Evolutionary conservation across 2,113 vertebrate species (phyloP), one percentile per base, ranked within the genome.

Genomic region (Noturus placidus): DNA sequence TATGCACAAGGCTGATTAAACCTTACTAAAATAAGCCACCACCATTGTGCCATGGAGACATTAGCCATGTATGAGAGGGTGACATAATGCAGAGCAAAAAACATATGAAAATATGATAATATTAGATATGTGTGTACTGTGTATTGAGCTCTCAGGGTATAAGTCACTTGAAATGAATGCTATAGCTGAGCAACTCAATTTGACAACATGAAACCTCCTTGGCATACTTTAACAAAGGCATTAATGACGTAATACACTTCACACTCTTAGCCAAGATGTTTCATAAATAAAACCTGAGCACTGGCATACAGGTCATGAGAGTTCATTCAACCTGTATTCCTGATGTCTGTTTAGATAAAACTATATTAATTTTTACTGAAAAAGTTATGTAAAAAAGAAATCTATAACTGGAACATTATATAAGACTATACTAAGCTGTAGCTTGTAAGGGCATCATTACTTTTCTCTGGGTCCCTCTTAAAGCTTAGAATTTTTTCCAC

Each of bases 141-240:
- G 85, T 67, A 77, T 30, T 78, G 59, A 54, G 42, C 27, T 63
- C 57, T 79, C 17, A 19, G 59, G 59, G 42, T 59, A 46, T 65
- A 20, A 69, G 76, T 80, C 76, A 86, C 77, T 69, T 50, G 57
- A 67, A 86, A 86, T 86, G 50, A 86, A 80, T 56, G 46, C 76
- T 69, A 33, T 9, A 63, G 61, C 77, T 54, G 77, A 79, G 59
- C 57, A 86, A 85, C 13, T 78, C 69, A 83, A 76, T 76, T 50
- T 38, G 50, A 54, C 80, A 83, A 61, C 50, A 38, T 54, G 59
- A 88, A 59, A 52, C 81, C 72, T 77, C 42, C 27, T 38, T 19
- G 8, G 72, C 54, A 69, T 70, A 35, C 82, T 84, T 84, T 77
- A 79, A 57, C 81, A 88, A 57, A 59, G 25, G 25, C 72, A 79